Percentiles rank a stretch among this genome's conserved stretches.
Evolutionary conservation across 37 sponge, comb jelly and placozoan genomes (phyloP).

Genomic region (Petrosia ficiformis): DNA sequence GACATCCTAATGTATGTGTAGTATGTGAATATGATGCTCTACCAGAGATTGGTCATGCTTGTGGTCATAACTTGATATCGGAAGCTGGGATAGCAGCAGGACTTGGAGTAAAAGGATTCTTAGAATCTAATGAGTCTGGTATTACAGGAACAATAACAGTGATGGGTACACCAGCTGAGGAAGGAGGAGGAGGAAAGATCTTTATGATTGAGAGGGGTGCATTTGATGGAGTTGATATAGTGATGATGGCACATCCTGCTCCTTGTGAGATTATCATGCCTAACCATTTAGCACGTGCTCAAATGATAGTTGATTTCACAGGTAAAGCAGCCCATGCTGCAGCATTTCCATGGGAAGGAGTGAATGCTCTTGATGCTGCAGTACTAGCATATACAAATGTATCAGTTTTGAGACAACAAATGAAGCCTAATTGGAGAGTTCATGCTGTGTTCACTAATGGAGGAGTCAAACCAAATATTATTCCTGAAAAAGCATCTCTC

Average conservation of each 20-base stretch:
- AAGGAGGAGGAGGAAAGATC: slow-evolving; percentile 79
- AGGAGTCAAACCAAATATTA: slow-evolving; percentile 62
- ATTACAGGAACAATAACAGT: slow-evolving; percentile 46
- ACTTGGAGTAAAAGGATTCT: slow-evolving; percentile 62
- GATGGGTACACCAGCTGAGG: slow-evolving; percentile 90
- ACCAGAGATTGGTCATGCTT: slow-evolving; percentile 87
- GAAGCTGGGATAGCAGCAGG: slow-evolving; percentile 82
- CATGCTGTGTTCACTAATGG: slow-evolving; percentile 77
- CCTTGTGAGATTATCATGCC: slow-evolving; percentile 17
- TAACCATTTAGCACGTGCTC: slow-evolving; percentile 38
- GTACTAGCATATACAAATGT: slow-evolving; percentile 77
- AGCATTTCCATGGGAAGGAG: slow-evolving; percentile 81
- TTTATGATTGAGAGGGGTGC: slow-evolving; percentile 56
- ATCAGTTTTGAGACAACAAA: slow-evolving; percentile 81
- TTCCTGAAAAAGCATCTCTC: slow-evolving; percentile 59
- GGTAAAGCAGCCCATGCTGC: slow-evolving; percentile 88
- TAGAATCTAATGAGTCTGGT: slow-evolving; percentile 35
- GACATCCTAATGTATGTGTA: slow-evolving; percentile 65
- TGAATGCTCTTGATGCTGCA: slow-evolving; percentile 89
- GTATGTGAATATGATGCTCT: slow-evolving; percentile 90
- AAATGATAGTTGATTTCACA: slow-evolving; percentile 15
- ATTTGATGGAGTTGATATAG: slow-evolving; percentile 67
- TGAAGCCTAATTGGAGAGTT: slow-evolving; percentile 73
- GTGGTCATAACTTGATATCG: slow-evolving; percentile 90
- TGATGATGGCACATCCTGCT: slow-evolving; percentile 86